Percentiles rank a stretch among this genome's conserved stretches.
Conservation (phyloP, 2,888 invertebrate species). For the Lomographa bimaculata region DNA sequence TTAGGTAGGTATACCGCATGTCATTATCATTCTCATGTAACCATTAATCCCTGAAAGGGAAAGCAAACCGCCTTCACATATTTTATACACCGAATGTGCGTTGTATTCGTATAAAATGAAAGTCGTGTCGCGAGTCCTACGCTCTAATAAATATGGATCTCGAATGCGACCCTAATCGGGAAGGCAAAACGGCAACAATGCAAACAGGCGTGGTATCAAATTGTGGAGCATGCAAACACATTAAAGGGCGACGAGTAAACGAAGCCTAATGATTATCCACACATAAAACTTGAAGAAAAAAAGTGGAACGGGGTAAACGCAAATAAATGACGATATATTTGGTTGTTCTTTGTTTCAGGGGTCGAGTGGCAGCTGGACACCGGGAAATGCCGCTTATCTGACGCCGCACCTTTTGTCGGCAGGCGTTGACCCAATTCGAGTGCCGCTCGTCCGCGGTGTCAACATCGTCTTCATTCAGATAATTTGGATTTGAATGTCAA, state of each 20-base stretch:
- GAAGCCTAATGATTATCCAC: constrained; percentile 76
- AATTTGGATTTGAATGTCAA: constrained; percentile 48
- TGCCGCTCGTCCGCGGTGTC: constrained; percentile 62
- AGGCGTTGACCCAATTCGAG: constrained; percentile 80
- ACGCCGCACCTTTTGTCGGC: constrained; percentile 79
- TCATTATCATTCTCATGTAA: constrained; percentile 41
- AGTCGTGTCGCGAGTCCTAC: constrained; percentile 73
- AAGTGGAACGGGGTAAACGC: constrained; percentile 58
- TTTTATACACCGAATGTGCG: constrained; percentile 54
- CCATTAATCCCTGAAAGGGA: constrained; percentile 52
- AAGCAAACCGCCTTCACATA: constrained; percentile 52
- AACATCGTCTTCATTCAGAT: constrained; percentile 62
- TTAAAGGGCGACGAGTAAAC: constrained; percentile 74
- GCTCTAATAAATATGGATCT: constrained; percentile 79
- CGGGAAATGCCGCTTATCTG: constrained; percentile 77
- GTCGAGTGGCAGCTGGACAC: constrained; percentile 70
- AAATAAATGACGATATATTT: constrained; percentile 73
- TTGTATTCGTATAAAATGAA: constrained; percentile 74
- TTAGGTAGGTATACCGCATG: constrained; percentile 15
- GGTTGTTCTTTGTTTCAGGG: constrained; percentile 75
- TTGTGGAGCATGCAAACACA: constrained; percentile 79
- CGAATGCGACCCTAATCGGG: constrained; percentile 79
- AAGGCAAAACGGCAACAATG: constrained; percentile 79
- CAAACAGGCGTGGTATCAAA: constrained; percentile 79
- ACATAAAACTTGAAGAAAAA: constrained; percentile 54